These are phyloP conservation scores for Hydropotes inermis DNA, from an alignment of 2,113 vertebrate genomes.

Conservation along the genomic window DNA sequence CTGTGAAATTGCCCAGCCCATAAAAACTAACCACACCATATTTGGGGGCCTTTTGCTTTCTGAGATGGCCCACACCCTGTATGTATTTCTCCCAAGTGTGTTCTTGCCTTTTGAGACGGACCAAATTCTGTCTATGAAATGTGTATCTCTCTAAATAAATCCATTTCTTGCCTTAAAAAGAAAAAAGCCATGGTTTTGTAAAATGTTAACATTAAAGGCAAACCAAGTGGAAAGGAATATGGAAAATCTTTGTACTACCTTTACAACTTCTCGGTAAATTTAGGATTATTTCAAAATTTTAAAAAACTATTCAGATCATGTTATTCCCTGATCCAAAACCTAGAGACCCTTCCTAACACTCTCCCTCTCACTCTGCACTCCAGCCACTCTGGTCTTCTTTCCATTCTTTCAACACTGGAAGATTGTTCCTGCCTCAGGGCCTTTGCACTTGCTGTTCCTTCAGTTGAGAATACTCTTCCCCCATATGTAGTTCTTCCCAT, in stretches of 20 bases:
- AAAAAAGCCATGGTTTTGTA: background rate
- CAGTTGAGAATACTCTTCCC: background rate
- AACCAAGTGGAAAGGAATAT: background rate
- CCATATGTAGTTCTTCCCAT: background rate
- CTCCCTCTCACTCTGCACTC: background rate
- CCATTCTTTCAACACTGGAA: background rate
- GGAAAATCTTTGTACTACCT: background rate
- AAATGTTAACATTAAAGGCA: background rate
- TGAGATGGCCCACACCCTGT: background rate
- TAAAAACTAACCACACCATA: background rate
- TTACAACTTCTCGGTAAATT: background rate
- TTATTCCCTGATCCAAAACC: background rate
- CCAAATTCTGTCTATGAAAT: background rate
- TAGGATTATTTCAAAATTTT: conserved; percentile 15
- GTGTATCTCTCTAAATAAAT: background rate
- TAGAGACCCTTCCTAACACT: background rate
- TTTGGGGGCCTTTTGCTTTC: background rate
- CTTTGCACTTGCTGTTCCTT: background rate
- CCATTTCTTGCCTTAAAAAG: background rate
- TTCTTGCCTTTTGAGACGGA: background rate
- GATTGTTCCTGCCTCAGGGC: background rate
- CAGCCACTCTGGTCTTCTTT: background rate
- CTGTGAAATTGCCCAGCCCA: background rate
- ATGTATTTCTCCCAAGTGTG: background rate
- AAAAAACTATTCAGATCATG: background rate